Evolutionary conservation across 2,888 invertebrate genomes (phyloP), one percentile per base, ranked within the genome.

Genomic region (Teleiodes luculella): DNA sequence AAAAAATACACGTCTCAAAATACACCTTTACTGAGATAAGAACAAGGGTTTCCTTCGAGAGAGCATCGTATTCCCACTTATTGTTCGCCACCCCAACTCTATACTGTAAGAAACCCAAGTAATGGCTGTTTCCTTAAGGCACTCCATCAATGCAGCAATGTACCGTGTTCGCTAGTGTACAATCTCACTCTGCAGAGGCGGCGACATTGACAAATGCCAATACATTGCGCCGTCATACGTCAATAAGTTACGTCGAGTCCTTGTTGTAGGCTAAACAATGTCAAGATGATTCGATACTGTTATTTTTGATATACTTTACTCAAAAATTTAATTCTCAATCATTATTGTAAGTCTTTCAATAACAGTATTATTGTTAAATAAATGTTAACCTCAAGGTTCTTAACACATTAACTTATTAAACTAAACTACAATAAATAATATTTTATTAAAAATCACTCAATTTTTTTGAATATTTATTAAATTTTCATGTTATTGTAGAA

Each of bases 141-240:
- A 43, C 43, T 43, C 43, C 20, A 43, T 43, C 43, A 43, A 28
- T 43, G 28, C 24, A 11, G 24, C 43, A 48, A 46, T 46, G 46
- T 31, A 48, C 48, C 33, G 48, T 33, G 20, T 35, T 48, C 48
- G 48, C 3, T 18, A 11, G 35, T 48, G 48, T 18, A 48, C 47
- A 33, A 43, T 43, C 43, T 33, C n/a, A n/a, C 28, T 41, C 10
- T 59, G 65, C 54, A 49, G 60, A 56, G 31, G 31, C 46, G 46
- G 48, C 53, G 68, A 76, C 78, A 63, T 59, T 78, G 79, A 82
- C 78, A 74, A 75, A 82, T 76, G 74, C 70, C 78, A 67, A 74
- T 76, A 72, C 74, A 76, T 80, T 79, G 76, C 41, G 76, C 78
- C 78, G 76, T 76, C 75, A 77, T 68, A 71, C 74, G 76, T 76